Evolutionary conservation across 2,113 vertebrate species (phyloP).

Genomic region (Microcebus ravelobensis): DNA sequence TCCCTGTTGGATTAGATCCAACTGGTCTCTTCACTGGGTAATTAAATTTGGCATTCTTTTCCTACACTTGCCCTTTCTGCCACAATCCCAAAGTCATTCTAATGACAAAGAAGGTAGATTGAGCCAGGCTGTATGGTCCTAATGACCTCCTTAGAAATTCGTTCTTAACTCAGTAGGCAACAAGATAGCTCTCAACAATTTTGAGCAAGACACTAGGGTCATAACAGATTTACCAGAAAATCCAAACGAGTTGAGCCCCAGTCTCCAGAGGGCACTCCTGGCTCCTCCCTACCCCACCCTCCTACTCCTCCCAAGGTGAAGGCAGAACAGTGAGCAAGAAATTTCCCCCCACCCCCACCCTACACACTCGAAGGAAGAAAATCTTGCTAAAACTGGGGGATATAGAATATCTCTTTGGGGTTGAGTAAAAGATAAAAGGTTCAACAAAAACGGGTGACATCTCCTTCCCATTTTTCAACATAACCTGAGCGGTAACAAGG

Average conservation of each 20-base stretch:
- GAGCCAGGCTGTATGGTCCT: neutral
- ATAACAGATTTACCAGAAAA: neutral
- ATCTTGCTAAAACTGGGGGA: slow-evolving; percentile 6
- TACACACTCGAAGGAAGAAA: neutral
- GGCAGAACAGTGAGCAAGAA: neutral
- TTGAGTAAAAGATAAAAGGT: neutral
- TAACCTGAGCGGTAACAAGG: neutral
- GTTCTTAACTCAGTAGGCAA: neutral
- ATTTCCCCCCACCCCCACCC: neutral
- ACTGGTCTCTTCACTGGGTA: neutral
- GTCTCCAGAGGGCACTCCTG: neutral
- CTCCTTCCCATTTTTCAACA: neutral
- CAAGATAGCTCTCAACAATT: neutral
- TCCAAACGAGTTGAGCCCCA: neutral
- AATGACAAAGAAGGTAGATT: neutral
- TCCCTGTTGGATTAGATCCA: neutral
- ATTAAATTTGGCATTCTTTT: neutral
- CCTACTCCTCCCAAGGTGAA: neutral
- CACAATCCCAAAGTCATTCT: neutral
- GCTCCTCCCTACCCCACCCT: neutral
- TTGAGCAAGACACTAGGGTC: neutral
- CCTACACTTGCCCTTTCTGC: neutral
- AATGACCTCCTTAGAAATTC: neutral
- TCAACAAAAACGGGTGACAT: neutral
- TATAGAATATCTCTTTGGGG: neutral